Conservation (phyloP, 2,797 vertebrate species). For the Thunnus albacares region DNA sequence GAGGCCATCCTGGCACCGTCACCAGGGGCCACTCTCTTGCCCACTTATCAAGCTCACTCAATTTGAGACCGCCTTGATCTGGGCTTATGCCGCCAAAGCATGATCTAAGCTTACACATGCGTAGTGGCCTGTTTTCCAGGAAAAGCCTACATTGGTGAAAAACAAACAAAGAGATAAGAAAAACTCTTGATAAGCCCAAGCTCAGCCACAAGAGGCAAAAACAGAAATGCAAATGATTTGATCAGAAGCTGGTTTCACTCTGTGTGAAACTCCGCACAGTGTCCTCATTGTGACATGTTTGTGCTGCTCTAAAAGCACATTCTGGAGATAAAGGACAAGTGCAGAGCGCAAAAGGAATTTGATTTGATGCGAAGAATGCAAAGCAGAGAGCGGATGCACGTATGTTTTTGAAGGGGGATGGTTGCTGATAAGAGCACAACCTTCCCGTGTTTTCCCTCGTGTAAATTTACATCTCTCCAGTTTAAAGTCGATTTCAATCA, state of each 20-base stretch:
- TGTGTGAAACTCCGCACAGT: slow-evolving; percentile 76
- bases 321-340: slow-evolving; percentile 89
- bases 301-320: slow-evolving; percentile 86
- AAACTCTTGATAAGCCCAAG: slow-evolving; percentile 77
- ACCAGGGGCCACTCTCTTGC: slow-evolving; percentile 57
- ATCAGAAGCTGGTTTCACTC: slow-evolving; percentile 67
- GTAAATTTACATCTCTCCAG: slow-evolving; percentile 51
- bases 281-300: slow-evolving; percentile 89
- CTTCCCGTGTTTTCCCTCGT: slow-evolving; percentile 74
- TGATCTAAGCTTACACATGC: slow-evolving; percentile 78
- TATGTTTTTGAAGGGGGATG: slow-evolving; percentile 74
- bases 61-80: slow-evolving; percentile 76
- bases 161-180: slow-evolving; percentile 86
- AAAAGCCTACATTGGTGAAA: slow-evolving; percentile 84
- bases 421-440: slow-evolving; percentile 79
- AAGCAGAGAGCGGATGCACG: slow-evolving; percentile 82
- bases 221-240: slow-evolving; percentile 84
- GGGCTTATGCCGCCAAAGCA: slow-evolving; percentile 64
- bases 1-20: slow-evolving; percentile 70
- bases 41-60: slow-evolving; percentile 77
- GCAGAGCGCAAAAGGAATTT: slow-evolving; percentile 86
- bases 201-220: slow-evolving; percentile 68
- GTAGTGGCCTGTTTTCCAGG: slow-evolving; percentile 84
- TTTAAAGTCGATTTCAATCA: slow-evolving; percentile 25
- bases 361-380: slow-evolving; percentile 86